phyloP scores from a whole-genome alignment of 2,888 invertebrate species.

The Tetheella fluctuosa region DNA sequence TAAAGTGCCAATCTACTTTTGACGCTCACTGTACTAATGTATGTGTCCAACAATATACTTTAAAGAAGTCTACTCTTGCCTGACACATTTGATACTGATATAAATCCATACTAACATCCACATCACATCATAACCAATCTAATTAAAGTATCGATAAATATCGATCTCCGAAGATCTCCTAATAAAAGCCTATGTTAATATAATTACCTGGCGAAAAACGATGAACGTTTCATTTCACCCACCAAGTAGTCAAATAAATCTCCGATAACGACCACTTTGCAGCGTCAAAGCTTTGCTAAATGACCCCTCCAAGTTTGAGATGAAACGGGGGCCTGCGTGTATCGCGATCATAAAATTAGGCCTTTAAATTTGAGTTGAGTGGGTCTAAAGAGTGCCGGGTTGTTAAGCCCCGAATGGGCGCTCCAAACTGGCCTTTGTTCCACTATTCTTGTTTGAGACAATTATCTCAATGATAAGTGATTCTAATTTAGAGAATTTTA shows the following conservation, averaged over 20 bases:
- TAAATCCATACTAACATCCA: background rate
- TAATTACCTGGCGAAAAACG: conserved; percentile 29
- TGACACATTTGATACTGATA: background rate
- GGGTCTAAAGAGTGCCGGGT: background rate
- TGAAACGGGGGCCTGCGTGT: conserved; percentile 18
- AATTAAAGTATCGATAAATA: background rate
- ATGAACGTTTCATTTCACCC: conserved; percentile 22
- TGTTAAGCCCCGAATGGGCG: background rate
- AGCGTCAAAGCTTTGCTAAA: conserved; percentile 35
- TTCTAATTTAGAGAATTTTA: conserved; percentile 1
- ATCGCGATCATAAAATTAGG: conserved; percentile 24
- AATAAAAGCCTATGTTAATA: conserved; percentile 28
- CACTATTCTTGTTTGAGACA: conserved; percentile 4
- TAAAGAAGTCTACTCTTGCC: too few species aligned
- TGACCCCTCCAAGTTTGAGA: conserved; percentile 23
- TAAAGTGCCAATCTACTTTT: too few species aligned
- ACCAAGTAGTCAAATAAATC: conserved; percentile 40
- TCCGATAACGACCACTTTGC: conserved; percentile 46
- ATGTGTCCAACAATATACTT: too few species aligned
- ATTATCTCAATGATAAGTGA: conserved; percentile 1
- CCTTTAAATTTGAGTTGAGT: conserved; percentile 11
- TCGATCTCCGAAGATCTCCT: background rate
- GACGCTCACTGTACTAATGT: too few species aligned
- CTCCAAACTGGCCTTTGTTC: background rate
- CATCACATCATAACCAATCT: background rate